Percentiles rank a stretch among this genome's conserved stretches.
Conservation (phyloP, 1,140 invertebrate species). For the Saccostrea echinata region DNA sequence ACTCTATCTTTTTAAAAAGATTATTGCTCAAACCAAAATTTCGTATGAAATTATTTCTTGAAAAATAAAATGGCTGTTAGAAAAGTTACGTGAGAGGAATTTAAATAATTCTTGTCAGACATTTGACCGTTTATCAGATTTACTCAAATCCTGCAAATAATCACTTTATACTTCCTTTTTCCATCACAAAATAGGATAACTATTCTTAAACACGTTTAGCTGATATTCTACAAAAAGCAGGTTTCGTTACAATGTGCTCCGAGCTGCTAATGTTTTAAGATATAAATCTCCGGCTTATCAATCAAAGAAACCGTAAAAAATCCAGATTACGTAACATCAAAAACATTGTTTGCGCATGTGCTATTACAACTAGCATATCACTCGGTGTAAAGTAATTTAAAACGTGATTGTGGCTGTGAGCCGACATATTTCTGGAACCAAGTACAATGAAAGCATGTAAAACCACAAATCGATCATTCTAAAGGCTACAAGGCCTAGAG, state of each 20-base stretch:
- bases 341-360: constrained; percentile 3
- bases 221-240: no score
- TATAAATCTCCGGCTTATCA: constrained; percentile 11
- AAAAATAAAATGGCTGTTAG: no score
- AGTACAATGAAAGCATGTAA: background rate
- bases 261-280: constrained; percentile 7
- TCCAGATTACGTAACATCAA: constrained; percentile 35
- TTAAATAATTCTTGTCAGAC: no score
- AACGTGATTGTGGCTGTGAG: background rate
- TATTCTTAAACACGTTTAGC: no score
- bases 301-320: constrained; percentile 6
- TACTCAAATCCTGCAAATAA: no score
- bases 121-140: no score
- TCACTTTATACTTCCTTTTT: no score
- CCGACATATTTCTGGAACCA: background rate
- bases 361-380: background rate
- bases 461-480: constrained; percentile 27
- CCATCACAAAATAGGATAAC: no score
- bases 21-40: background rate
- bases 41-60: no score
- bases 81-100: no score
- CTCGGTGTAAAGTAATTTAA: constrained; percentile 26
- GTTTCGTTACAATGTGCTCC: background rate
- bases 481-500: background rate
- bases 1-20: background rate